phyloP scores from a whole-genome alignment of 2,888 invertebrate genomes.

The Pyrochroa serraticornis region DNA sequence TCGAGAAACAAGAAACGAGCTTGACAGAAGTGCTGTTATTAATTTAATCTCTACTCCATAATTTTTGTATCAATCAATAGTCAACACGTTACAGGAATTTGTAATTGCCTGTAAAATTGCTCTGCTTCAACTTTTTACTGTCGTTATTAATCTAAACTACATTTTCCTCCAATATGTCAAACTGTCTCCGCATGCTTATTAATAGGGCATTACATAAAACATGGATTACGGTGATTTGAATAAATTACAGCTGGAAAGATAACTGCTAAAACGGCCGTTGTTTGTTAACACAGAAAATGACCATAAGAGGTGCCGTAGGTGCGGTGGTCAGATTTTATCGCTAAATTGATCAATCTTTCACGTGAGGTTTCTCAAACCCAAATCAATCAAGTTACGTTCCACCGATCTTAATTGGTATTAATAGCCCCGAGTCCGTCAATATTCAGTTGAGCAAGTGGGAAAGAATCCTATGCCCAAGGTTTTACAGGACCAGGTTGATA shows the following conservation, averaged over 20 bases:
- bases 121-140: slow-evolving; percentile 9
- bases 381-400: too few relatives aligned
- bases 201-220: slow-evolving; percentile 1
- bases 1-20: slow-evolving; percentile 4
- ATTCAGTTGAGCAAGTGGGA: background rate
- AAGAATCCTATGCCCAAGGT: background rate
- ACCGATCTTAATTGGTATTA: too few relatives aligned
- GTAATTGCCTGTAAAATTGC: slow-evolving; percentile 26
- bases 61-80: slow-evolving; percentile 25
- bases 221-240: too few relatives aligned
- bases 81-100: slow-evolving; percentile 27
- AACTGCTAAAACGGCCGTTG: too few relatives aligned
- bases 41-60: slow-evolving; percentile 22
- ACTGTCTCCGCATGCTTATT: slow-evolving; percentile 22
- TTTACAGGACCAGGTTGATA: too few relatives aligned
- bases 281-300: too few relatives aligned
- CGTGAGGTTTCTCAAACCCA: too few relatives aligned
- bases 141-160: slow-evolving; percentile 21
- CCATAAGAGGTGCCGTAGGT: too few relatives aligned
- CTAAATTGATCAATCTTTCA: too few relatives aligned
- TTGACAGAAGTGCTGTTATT: slow-evolving; percentile 15
- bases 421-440: too few relatives aligned
- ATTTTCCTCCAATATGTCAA: slow-evolving; percentile 21
- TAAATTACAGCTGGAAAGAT: too few relatives aligned
- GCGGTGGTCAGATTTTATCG: too few relatives aligned